Conservation (phyloP, 2,797 vertebrate species). For the Hypotaenidia philippensis region DNA sequence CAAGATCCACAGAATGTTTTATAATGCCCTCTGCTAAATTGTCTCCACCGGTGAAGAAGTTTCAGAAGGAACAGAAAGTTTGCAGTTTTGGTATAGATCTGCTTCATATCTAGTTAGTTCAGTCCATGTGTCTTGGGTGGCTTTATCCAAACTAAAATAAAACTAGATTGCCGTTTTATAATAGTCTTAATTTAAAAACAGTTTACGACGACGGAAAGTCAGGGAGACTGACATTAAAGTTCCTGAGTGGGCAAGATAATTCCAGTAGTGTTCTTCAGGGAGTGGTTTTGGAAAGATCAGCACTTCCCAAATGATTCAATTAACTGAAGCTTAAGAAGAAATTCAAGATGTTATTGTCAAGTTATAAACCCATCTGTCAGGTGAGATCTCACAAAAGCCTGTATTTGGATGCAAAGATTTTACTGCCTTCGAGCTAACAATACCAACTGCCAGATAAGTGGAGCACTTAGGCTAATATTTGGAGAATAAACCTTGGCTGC, state of each 20-base stretch:
- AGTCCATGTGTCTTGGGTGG: background rate
- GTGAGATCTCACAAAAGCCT: background rate
- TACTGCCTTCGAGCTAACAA: background rate
- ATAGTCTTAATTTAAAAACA: background rate
- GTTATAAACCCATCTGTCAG: background rate
- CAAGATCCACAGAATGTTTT: background rate
- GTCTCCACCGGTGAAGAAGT: background rate
- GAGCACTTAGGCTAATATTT: background rate
- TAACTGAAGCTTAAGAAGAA: background rate
- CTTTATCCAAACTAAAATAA: slow-evolving; percentile 10
- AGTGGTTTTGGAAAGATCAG: background rate
- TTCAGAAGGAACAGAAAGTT: background rate
- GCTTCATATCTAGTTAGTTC: background rate
- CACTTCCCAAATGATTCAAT: background rate
- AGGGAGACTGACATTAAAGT: background rate
- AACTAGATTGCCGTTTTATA: background rate
- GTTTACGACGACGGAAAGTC: background rate
- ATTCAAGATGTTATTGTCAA: background rate
- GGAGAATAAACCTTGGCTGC: slow-evolving; percentile 16
- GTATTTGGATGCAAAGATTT: background rate
- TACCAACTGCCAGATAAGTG: background rate
- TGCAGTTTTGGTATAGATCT: background rate
- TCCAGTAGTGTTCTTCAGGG: background rate
- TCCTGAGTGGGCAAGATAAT: background rate
- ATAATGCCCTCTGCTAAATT: background rate